Base-by-base conservation (phyloP, 2,797 vertebrate species). In the Artibeus jamaicensis region DNA sequence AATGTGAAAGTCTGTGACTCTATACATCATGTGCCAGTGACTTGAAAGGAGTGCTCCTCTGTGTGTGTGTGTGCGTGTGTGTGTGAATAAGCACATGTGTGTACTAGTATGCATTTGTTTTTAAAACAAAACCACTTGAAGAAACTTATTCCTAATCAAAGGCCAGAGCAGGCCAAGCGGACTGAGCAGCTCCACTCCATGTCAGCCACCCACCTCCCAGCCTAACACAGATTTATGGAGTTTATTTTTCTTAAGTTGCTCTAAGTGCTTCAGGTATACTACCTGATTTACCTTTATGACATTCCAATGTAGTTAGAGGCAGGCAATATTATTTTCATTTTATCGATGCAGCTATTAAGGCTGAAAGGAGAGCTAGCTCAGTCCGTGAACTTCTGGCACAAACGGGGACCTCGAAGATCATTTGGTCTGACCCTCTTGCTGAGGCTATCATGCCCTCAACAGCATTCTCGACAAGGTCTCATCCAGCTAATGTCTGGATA, bases 241-340 rank as follows among this genome's bases (percentile, higher is more conserved):
- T 73, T 76, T 19, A 79, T 86, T 84, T 94, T 57, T 85, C 78
- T 76, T n/a, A 77, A 79, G 77, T 86, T 86, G 44, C 16, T 83
- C 15, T 46, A 55, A 77, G 77, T 62, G 86, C 42, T 84, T 86
- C 48, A 84, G 48, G 34, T 77, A 9, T 71, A 32, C 91, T 62
- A 5, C 42, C 85, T 76, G 48, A 86, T 92, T 87, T 50, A 93
- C 83, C 86, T 93, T 93, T 85, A 90, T 53, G 90, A 57, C 48
- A 94, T 37, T 29, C 29, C 22, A 10, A n/a, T 84, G 44, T 42
- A 29, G 55, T 87, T 44, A 86, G 74, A 73, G 21, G 70, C 57
- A 78, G 55, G 39, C 0, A 7, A 48, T 68, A 50, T 73, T 67
- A 96, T 81, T 94, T 89, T 91, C 34, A 74, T 89, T 86, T 86